Base-by-base conservation (phyloP, 2,888 invertebrate species). In the Zele albiditarsus region DNA sequence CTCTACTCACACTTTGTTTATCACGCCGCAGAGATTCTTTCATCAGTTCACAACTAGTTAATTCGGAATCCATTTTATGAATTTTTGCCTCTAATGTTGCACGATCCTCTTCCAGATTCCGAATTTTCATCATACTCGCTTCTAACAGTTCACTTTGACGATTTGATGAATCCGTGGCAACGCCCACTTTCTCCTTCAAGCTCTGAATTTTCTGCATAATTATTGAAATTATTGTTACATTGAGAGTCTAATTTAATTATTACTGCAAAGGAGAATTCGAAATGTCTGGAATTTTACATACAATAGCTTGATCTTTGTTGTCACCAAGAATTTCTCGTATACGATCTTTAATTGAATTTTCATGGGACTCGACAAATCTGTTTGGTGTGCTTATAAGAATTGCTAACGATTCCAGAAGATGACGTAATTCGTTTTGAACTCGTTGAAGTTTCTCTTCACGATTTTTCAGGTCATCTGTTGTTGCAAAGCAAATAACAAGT, bases 51-150 rank as follows among this genome's bases (percentile, higher is more conserved):
- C 92, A 91, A 0, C 94, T 91, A 74, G 93, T 93, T 38, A 97
- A 91, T 86, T 97, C 97, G 0, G 94, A 92, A 83, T 97, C 96
- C 20, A 94, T 90, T 84, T 95, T 95, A 84, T 95, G 94, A 73
- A 97, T 90, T 77, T 95, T 93, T 67, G 93, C 91, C 82, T 95
- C 95, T 28, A 96, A 89, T 80, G 94, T 92, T 67, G 92, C 91
- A 79, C 95, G 93, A 84, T 97, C 96, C 72, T 94, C 94, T 81
- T 96, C 95, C n/a, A 95, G 89, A 71, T 92, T 91, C 68, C 95
- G 91, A 28, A 94, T 78, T 70, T 86, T 86, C 72, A 82, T 80
- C 80, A 86, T 82, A 20, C 83, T 84, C 25, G 83, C 68, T 57
- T 87, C 87, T 33, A 83, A 80, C 62, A 87, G 25, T 23, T 87